These are phyloP conservation scores for Microcebus murinus DNA, from an alignment of 2,113 vertebrate species.

Conservation along the genomic window DNA sequence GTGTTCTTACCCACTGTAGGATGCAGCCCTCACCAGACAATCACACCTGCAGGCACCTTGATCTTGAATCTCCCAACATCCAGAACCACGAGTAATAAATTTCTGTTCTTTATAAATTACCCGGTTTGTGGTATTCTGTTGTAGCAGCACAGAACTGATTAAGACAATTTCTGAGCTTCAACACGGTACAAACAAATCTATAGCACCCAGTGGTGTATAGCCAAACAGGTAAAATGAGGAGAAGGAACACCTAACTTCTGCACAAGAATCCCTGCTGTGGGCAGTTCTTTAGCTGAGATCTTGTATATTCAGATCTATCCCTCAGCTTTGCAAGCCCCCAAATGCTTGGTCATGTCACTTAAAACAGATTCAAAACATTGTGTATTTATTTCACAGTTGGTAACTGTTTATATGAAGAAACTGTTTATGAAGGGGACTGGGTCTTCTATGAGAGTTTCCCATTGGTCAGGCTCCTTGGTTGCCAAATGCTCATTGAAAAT, in stretches of 20 bases:
- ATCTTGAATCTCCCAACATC: no score
- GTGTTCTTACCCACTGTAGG: fast-evolving
- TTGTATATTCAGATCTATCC: not conserved
- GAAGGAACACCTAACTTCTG: not conserved
- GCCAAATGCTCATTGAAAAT: not conserved
- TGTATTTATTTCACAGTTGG: not conserved
- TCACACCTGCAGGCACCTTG: not conserved
- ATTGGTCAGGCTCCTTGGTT: not conserved
- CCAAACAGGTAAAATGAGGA: not conserved
- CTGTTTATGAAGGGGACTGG: not conserved
- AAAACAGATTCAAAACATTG: not conserved
- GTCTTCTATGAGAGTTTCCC: not conserved
- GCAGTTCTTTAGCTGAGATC: not conserved
- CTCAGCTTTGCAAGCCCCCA: not conserved
- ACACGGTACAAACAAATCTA: not conserved
- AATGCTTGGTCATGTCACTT: not conserved
- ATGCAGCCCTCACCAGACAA: not conserved
- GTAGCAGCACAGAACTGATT: not conserved
- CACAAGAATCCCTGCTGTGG: not conserved
- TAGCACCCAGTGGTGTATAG: not conserved
- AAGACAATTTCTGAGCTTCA: not conserved
- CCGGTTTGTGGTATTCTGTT: not conserved
- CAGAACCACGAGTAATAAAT: not conserved
- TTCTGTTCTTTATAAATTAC: not conserved
- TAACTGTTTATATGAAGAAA: not conserved